Evolutionary conservation across 1,140 invertebrate species (phyloP), one percentile per base, ranked within the genome.

Genomic region (Panagrolaimus sp.): DNA sequence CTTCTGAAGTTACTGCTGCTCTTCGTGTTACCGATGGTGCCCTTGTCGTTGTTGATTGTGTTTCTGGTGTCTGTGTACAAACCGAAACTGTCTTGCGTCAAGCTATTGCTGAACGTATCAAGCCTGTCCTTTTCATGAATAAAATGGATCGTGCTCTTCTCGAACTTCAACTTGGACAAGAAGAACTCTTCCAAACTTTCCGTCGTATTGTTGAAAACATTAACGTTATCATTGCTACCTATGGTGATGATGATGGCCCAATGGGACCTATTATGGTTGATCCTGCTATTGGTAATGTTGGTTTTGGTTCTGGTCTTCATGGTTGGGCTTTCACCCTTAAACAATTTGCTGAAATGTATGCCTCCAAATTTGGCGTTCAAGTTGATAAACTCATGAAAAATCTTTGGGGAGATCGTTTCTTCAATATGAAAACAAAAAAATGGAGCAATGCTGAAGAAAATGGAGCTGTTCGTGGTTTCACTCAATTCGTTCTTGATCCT

Each of bases 161-260:
- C 1, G 94, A 97, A 85, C 86, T 77, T 12, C 94, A 98, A 84
- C 86, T 97, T 75, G 93, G 93, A 63, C 89, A 91, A 76, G 96
- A 99, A 87, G 93, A 96, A 85, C 87, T 99, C 21, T 99, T 95
- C 86, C 96, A 98, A 87, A 97, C 94, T 83, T 99, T 99, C 89
- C 93, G 96, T 86, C 91, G 95, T 88, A 98, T 97, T 85, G 94
- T 98, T 78, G 96, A 99, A 87, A 98, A 96, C 84, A 93, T 98
- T 43, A 99, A 99, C 87, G 96, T 99, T 71, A 99, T 99, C 84
- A 98, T 99, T 85, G 93, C 94, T 73, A 99, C 96, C n/a, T 99
- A 98, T 85, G 90, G 90, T 44, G 93, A 96, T 76, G 94, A 97
- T 79, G 88, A 89, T 82, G 95, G 95, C 73, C 96, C 96, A 47